Evolutionary conservation across 2,797 vertebrate species (phyloP).

Genomic region (Austrolebias charrua): DNA sequence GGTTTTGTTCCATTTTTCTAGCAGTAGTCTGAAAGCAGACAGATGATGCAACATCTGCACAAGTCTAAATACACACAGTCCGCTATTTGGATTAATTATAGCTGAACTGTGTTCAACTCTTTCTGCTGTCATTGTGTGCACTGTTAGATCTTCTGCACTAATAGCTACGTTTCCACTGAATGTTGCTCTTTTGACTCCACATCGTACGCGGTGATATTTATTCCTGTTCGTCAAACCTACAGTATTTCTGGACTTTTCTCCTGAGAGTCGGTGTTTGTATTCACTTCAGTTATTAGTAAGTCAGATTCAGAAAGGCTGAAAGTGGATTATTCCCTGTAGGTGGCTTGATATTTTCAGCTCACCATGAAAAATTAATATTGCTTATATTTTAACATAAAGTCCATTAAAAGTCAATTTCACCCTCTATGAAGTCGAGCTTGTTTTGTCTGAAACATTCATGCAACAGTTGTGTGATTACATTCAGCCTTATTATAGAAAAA

Average conservation of each 20-base stretch:
- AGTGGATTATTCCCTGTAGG: conserved; percentile 24
- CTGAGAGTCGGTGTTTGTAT: conserved; percentile 42
- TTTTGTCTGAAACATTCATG: background rate
- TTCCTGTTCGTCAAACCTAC: conserved; percentile 29
- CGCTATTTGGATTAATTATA: conserved; percentile 19
- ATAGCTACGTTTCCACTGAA: background rate
- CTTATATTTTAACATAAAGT: background rate
- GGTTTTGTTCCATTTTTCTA: background rate
- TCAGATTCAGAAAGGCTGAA: conserved; percentile 20
- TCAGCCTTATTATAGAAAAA: background rate
- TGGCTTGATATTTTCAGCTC: conserved; percentile 26
- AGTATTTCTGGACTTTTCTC: conserved; percentile 37
- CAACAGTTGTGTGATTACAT: background rate
- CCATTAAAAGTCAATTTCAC: background rate
- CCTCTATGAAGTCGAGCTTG: background rate
- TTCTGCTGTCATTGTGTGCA: background rate
- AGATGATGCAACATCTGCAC: conserved; percentile 24
- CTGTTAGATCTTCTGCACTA: background rate
- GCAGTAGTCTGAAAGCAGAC: conserved; percentile 10
- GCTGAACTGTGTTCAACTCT: background rate
- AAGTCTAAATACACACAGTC: conserved; percentile 14
- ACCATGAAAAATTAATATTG: conserved; percentile 8
- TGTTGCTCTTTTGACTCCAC: conserved; percentile 9
- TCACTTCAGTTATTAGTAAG: conserved; percentile 34
- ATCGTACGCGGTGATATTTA: conserved; percentile 5